These are phyloP conservation scores for Epicauta chinensis DNA, from an alignment of 1,140 invertebrate genomes.

Conservation along the genomic window DNA sequence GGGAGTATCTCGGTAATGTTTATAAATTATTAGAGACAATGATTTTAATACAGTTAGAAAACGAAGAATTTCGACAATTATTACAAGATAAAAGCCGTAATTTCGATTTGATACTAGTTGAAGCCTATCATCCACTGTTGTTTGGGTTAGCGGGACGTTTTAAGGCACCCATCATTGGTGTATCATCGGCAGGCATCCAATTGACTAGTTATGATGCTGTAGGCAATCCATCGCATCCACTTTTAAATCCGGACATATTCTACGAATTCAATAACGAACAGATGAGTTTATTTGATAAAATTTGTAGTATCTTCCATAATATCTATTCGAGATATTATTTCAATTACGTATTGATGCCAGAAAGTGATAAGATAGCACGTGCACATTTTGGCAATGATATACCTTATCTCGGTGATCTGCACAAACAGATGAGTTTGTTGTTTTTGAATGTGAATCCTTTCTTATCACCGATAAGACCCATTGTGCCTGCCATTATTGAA, in stretches of 20 bases:
- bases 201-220: slow-evolving; percentile 20
- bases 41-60: slow-evolving; percentile 38
- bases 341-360: slow-evolving; percentile 19
- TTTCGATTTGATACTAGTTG: slow-evolving; percentile 34
- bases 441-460: slow-evolving; percentile 47
- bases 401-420: slow-evolving; percentile 45
- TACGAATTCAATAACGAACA: slow-evolving; percentile 28
- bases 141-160: slow-evolving; percentile 24
- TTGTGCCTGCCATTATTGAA: slow-evolving; percentile 44
- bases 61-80: slow-evolving; percentile 36
- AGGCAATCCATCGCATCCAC: slow-evolving; percentile 42
- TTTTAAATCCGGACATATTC: slow-evolving; percentile 42
- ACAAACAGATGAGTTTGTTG: slow-evolving; percentile 46
- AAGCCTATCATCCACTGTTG: slow-evolving; percentile 27
- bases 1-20: background rate
- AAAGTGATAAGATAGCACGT: slow-evolving; percentile 35
- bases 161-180: slow-evolving; percentile 30
- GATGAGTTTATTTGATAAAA: slow-evolving; percentile 41
- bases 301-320: slow-evolving; percentile 23
- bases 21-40: slow-evolving; percentile 25
- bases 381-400: slow-evolving; percentile 41
- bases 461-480: slow-evolving; percentile 42
- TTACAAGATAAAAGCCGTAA: slow-evolving; percentile 24
- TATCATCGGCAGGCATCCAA: slow-evolving; percentile 19
- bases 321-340: slow-evolving; percentile 30